These are phyloP conservation scores for Seriola rivoliana DNA, from an alignment of 2,113 vertebrate genomes.

Conservation along the genomic window DNA sequence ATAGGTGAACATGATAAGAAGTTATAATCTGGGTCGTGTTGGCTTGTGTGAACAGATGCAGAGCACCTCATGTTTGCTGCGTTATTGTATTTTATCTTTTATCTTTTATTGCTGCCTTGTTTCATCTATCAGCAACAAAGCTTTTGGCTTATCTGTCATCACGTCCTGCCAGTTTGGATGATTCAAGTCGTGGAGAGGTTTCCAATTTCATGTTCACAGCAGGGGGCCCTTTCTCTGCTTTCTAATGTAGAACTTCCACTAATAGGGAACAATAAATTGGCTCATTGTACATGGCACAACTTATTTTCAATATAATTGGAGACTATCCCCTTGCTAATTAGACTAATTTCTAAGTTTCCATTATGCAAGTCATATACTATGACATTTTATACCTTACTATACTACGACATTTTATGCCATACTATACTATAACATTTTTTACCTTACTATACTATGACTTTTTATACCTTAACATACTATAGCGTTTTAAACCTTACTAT, in stretches of 20 bases:
- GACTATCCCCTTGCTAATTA: slow-evolving; percentile 71
- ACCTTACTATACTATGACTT: too few relatives aligned
- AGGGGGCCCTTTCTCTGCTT: slow-evolving; percentile 54
- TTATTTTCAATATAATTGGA: slow-evolving; percentile 64
- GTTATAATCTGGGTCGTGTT: slow-evolving; percentile 15
- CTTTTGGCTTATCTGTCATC: slow-evolving; percentile 67
- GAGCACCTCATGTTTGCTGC: not conserved
- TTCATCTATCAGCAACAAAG: slow-evolving; percentile 47
- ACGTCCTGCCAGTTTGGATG: slow-evolving; percentile 77
- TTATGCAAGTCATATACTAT: slow-evolving; percentile 37
- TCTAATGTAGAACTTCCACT: slow-evolving; percentile 48
- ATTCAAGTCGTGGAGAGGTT: slow-evolving; percentile 67
- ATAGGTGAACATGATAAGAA: slow-evolving; percentile 28
- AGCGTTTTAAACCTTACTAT: too few relatives aligned
- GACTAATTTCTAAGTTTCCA: slow-evolving; percentile 50
- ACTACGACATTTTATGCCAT: too few relatives aligned
- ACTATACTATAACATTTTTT: too few relatives aligned
- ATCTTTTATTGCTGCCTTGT: slow-evolving; percentile 21
- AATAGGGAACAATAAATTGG: slow-evolving; percentile 68
- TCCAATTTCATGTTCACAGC: slow-evolving; percentile 73
- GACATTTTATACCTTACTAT: too few relatives aligned
- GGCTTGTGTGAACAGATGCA: not conserved
- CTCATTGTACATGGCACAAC: slow-evolving; percentile 36
- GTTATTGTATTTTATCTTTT: not conserved
- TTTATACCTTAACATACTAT: too few relatives aligned